phyloP scores from a whole-genome alignment of 2,888 invertebrate genomes.

The Chamaedrilus cognettii region DNA sequence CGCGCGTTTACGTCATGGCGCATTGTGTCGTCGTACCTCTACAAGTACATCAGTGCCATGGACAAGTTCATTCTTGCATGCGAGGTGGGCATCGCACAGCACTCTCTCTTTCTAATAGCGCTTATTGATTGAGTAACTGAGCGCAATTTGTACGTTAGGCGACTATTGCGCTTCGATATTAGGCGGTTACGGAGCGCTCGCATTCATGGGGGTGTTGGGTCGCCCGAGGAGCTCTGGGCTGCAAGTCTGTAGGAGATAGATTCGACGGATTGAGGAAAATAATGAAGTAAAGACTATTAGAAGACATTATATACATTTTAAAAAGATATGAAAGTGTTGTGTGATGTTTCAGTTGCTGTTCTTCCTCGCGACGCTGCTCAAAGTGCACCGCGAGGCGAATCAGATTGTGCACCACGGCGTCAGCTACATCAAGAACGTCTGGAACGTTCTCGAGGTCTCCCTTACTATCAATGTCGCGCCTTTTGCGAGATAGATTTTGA shows the following conservation, averaged over 20 bases:
- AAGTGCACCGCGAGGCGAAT: conserved; percentile 41
- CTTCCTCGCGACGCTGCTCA: conserved; percentile 47
- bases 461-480: too few relatives aligned
- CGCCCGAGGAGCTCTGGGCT: neutral
- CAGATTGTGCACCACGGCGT: conserved; percentile 39
- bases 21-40: conserved; percentile 49
- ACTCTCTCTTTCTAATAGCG: too few relatives aligned
- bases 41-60: conserved; percentile 47
- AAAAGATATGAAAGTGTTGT: neutral
- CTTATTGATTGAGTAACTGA: too few relatives aligned
- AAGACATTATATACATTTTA: neutral
- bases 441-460: conserved; percentile 54
- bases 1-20: conserved; percentile 39
- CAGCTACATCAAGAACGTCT: conserved; percentile 45
- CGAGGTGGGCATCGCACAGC: too few relatives aligned
- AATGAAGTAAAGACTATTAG: too few relatives aligned
- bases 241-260: too few relatives aligned
- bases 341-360: conserved; percentile 46
- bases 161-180: too few relatives aligned
- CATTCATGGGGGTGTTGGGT: too few relatives aligned
- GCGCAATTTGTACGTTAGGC: too few relatives aligned
- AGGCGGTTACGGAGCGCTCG: too few relatives aligned
- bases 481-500: too few relatives aligned
- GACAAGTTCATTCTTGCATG: conserved; percentile 53
- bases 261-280: too few relatives aligned